A percentile compares a stretch with the other conserved stretches of the same genome.
phyloP scores from a whole-genome alignment of 1,140 invertebrate species.

The Babylonia areolata region DNA sequence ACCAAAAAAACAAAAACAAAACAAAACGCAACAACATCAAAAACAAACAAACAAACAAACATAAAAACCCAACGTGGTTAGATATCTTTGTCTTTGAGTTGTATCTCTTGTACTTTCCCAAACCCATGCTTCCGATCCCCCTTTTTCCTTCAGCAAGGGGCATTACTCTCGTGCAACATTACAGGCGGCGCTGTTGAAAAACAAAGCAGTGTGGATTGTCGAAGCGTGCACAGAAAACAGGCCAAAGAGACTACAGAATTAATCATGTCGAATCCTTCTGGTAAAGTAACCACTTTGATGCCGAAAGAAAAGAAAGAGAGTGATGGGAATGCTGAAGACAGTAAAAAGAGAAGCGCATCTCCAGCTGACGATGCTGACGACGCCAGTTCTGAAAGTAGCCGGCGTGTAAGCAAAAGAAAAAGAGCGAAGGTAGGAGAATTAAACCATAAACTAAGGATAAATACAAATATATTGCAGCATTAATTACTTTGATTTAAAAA shows the following conservation, averaged over 20 bases:
- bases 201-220: background rate
- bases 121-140: too few species aligned
- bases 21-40: too few species aligned
- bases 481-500: too few species aligned
- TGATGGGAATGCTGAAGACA: constrained; percentile 15
- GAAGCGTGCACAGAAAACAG: background rate
- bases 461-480: too few species aligned
- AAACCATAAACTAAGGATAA: too few species aligned
- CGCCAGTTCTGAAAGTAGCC: constrained; percentile 6
- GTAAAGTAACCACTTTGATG: constrained; percentile 31
- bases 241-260: background rate
- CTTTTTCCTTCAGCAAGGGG: background rate
- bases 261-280: constrained; percentile 5
- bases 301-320: constrained; percentile 33
- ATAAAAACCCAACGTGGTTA: too few species aligned
- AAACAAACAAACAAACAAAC: too few species aligned
- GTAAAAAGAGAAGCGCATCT: constrained; percentile 23
- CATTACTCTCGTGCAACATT: background rate
- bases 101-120: too few species aligned
- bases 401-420: constrained; percentile 35
- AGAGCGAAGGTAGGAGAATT: constrained; percentile 36
- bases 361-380: constrained; percentile 25
- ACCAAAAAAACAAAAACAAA: too few species aligned
- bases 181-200: background rate
- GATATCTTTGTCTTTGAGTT: too few species aligned